Evolutionary conservation across 2,888 invertebrate species (phyloP).

Genomic region (Saturnia japonica): DNA sequence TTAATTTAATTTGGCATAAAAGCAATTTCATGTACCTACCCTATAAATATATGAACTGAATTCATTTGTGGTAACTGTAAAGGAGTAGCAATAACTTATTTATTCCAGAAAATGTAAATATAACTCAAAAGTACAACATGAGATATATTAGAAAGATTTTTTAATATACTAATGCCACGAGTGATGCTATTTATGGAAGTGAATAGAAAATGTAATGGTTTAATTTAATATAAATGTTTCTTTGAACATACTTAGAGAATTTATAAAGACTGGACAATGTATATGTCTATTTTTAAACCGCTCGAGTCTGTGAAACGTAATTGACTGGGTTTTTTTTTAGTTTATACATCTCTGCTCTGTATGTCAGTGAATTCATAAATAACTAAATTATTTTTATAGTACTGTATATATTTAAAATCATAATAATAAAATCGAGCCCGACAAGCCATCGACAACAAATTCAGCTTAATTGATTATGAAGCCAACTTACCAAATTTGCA

Average conservation of each 20-base stretch:
- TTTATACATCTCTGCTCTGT: neutral
- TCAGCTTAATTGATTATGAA: conserved; percentile 12
- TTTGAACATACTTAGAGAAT: neutral
- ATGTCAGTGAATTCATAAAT: neutral
- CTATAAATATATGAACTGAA: neutral
- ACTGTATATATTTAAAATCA: neutral
- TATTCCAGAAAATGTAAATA: neutral
- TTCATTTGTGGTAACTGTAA: conserved; percentile 2
- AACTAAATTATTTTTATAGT: neutral
- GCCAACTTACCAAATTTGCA: neutral
- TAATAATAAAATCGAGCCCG: neutral
- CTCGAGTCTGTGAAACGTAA: neutral
- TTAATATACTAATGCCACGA: neutral
- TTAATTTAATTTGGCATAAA: conserved; percentile 72
- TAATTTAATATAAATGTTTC: neutral
- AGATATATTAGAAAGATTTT: neutral
- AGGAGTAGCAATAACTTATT: neutral
- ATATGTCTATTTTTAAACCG: neutral
- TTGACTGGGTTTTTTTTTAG: neutral
- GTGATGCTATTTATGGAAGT: neutral
- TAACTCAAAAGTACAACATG: neutral
- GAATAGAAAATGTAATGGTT: neutral
- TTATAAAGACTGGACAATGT: neutral
- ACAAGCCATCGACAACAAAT: neutral
- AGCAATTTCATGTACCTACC: conserved; percentile 63